Percentiles rank a stretch among this genome's conserved stretches.
phyloP scores from a whole-genome alignment of 1,140 invertebrate genomes.

The Frieseomelitta varia region DNA sequence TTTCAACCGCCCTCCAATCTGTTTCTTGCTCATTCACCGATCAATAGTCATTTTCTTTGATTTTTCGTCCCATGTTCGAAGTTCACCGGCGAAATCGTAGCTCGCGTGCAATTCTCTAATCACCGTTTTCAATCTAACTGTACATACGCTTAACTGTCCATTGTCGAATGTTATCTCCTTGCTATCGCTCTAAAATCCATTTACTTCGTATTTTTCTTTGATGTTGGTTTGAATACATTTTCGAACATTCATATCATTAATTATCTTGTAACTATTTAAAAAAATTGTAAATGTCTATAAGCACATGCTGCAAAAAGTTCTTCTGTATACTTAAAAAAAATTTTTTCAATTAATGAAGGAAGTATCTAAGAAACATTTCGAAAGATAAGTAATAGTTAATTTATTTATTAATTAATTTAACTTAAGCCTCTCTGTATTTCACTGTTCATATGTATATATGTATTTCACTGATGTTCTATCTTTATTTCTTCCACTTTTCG shows the following conservation, averaged over 20 bases:
- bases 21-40: background rate
- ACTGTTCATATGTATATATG: too few relatives aligned
- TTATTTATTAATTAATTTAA: background rate
- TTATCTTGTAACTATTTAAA: too few relatives aligned
- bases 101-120: slow-evolving; percentile 18
- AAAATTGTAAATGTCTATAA: background rate
- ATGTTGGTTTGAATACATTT: background rate
- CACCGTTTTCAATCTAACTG: slow-evolving; percentile 15
- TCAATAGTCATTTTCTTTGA: slow-evolving; percentile 12
- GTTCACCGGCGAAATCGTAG: background rate
- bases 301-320: too few relatives aligned
- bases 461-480: background rate
- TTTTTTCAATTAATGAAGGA: background rate
- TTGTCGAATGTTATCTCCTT: slow-evolving; percentile 2
- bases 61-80: background rate
- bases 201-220: background rate
- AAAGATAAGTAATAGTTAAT: background rate
- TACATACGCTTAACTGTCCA: slow-evolving; percentile 7
- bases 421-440: background rate
- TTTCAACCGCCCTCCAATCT: background rate
- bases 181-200: background rate
- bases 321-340: background rate
- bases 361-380: background rate
- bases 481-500: background rate
- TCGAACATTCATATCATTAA: too few relatives aligned